Conservation (phyloP, 2,797 vertebrate species). For the Poecilia picta region DNA sequence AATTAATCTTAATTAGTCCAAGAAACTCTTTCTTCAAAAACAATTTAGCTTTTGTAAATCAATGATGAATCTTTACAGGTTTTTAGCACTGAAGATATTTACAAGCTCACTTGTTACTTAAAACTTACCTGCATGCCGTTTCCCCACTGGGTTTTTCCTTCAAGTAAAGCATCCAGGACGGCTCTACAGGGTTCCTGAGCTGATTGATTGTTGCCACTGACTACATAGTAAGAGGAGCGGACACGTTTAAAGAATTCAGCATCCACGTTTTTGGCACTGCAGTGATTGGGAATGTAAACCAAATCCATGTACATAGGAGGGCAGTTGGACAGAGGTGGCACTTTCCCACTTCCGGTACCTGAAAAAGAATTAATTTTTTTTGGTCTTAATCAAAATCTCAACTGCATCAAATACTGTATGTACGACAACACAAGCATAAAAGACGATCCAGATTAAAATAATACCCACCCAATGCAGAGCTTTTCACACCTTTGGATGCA, state of each 20-base stretch:
- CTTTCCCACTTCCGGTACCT: slow-evolving; percentile 86
- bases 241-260: slow-evolving; percentile 96
- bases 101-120: background rate
- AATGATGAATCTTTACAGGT: background rate
- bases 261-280: slow-evolving; percentile 95
- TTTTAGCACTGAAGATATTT: background rate
- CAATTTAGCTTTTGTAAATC: background rate
- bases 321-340: slow-evolving; percentile 84
- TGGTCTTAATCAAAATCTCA: background rate
- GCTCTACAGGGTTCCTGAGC: slow-evolving; percentile 92
- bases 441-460: background rate
- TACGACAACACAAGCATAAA: background rate
- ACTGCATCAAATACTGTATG: background rate
- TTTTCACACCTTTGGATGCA: slow-evolving; percentile 90
- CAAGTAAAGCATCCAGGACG: slow-evolving; percentile 92
- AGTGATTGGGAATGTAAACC: slow-evolving; percentile 98
- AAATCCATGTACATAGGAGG: slow-evolving; percentile 96
- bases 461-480: slow-evolving; percentile 83
- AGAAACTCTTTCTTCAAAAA: background rate
- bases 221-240: slow-evolving; percentile 95
- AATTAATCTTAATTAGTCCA: background rate
- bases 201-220: slow-evolving; percentile 93
- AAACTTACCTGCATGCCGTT: slow-evolving; percentile 91
- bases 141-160: slow-evolving; percentile 95
- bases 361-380: slow-evolving; percentile 28